Evolutionary conservation across 2,113 vertebrate genomes (phyloP).

Genomic region (Pipa parva): DNA sequence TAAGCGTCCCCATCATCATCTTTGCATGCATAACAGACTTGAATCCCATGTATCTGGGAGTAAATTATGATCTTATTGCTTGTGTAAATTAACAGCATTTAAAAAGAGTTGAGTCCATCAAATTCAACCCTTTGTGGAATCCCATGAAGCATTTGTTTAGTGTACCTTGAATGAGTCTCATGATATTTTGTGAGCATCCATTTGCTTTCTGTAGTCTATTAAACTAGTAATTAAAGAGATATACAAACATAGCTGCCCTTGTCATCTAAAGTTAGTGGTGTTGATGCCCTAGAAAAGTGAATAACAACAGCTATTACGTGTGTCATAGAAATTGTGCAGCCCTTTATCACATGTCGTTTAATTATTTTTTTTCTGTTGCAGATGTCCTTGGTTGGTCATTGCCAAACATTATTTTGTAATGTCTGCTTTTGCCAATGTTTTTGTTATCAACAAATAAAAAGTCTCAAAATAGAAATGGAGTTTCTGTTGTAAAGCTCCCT

Average conservation of each 20-base stretch:
- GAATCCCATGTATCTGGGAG: too few relatives aligned
- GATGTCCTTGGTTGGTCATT: slow-evolving; percentile 40
- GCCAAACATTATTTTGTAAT: slow-evolving; percentile 41
- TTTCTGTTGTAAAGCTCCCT: slow-evolving; percentile 6
- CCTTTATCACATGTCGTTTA: slow-evolving; percentile 31
- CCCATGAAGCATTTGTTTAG: neutral
- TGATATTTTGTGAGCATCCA: neutral
- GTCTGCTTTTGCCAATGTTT: slow-evolving; percentile 37
- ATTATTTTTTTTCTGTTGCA: slow-evolving; percentile 8
- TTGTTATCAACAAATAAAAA: slow-evolving; percentile 34
- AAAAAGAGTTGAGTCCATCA: too few relatives aligned
- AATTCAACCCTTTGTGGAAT: too few relatives aligned
- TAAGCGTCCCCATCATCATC: too few relatives aligned
- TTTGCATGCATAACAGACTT: too few relatives aligned
- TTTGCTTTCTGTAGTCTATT: neutral
- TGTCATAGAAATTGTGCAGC: slow-evolving; percentile 6
- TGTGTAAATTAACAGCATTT: too few relatives aligned
- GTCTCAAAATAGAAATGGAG: slow-evolving; percentile 36
- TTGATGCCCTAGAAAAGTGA: slow-evolving; percentile 23
- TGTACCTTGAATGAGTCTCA: neutral
- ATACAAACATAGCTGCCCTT: slow-evolving; percentile 9
- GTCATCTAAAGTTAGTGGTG: slow-evolving; percentile 8
- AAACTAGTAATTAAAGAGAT: slow-evolving; percentile 26
- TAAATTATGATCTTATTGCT: too few relatives aligned
- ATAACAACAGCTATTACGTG: slow-evolving; percentile 14